Evolutionary conservation across 2,113 vertebrate genomes (phyloP).

Genomic region (Atherinomorus stipes): DNA sequence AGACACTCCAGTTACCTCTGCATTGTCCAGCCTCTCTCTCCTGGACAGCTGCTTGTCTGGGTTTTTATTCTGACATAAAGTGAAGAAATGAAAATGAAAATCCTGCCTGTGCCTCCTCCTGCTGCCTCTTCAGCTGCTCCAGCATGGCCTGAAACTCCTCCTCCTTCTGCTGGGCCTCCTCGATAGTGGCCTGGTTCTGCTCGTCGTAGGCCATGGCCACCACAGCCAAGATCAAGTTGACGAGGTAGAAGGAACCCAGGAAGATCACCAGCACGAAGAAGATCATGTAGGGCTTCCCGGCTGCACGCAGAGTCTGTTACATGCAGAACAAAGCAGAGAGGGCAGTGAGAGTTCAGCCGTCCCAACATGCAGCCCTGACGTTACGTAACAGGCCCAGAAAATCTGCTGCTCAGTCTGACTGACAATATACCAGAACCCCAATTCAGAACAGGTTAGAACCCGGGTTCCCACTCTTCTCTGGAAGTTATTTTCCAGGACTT

Average conservation of each 20-base stretch:
- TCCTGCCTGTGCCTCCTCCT: slow-evolving; percentile 95
- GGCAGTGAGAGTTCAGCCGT: too few relatives aligned
- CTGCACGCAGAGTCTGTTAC: slow-evolving; percentile 91
- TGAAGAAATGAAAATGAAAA: not conserved
- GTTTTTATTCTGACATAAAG: not conserved
- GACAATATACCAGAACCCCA: too few relatives aligned
- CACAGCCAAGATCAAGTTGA: slow-evolving; percentile 97
- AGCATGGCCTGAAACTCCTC: slow-evolving; percentile 98
- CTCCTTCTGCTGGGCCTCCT: slow-evolving; percentile 95
- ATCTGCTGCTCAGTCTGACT: too few relatives aligned
- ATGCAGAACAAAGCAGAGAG: not conserved
- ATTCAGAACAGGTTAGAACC: too few relatives aligned
- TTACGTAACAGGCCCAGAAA: not conserved
- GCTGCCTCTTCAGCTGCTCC: slow-evolving; percentile 96
- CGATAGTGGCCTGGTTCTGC: slow-evolving; percentile 96
- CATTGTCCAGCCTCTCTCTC: not conserved
- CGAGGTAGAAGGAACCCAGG: slow-evolving; percentile 97
- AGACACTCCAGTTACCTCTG: not conserved
- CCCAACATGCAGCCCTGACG: too few relatives aligned
- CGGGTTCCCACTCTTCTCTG: too few relatives aligned
- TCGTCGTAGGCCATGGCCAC: slow-evolving; percentile 99
- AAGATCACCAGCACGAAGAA: slow-evolving; percentile 99
- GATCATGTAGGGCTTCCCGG: slow-evolving; percentile 98
- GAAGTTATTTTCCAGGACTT: too few relatives aligned
- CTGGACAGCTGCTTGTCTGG: not conserved